A percentile compares a stretch with the other conserved stretches of the same genome.
phyloP scores from a whole-genome alignment of 2,797 vertebrate genomes.

The Cetoscarus ocellatus region DNA sequence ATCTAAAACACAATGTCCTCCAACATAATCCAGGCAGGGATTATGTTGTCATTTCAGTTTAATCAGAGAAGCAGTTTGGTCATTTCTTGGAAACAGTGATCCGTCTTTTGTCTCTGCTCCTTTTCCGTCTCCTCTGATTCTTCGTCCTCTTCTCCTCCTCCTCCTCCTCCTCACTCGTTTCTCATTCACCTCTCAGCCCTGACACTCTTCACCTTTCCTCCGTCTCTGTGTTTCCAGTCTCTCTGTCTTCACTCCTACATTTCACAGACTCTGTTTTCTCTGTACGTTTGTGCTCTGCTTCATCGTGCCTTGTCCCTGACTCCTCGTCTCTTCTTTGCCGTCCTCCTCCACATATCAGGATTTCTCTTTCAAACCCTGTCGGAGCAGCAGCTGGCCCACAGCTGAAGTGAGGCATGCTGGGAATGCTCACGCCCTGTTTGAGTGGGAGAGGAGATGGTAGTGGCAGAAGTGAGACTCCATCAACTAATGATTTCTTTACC shows the following conservation, averaged over 20 bases:
- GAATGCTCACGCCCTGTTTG: constrained; percentile 51
- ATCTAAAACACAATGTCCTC: not conserved
- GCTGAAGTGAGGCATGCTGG: constrained; percentile 59
- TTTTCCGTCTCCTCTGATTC: too few species aligned
- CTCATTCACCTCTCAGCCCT: not conserved
- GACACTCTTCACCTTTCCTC: not conserved
- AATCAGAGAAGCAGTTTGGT: not conserved
- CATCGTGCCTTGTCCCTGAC: not conserved
- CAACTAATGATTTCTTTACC: not conserved
- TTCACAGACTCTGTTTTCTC: not conserved
- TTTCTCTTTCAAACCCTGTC: too few species aligned
- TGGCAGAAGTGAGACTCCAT: not conserved
- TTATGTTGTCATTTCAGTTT: not conserved
- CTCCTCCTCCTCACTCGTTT: not conserved
- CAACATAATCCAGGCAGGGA: not conserved
- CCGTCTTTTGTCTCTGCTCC: not conserved
- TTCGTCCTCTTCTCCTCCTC: not conserved
- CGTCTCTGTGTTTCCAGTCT: not conserved
- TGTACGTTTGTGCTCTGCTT: not conserved
- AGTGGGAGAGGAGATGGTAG: not conserved
- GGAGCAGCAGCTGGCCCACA: constrained; percentile 45
- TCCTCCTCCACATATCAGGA: not conserved
- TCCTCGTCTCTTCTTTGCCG: not conserved
- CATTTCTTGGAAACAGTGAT: not conserved
- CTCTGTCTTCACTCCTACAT: not conserved